These are phyloP conservation scores for Dryobota labecula DNA, from an alignment of 2,888 invertebrate genomes.

Conservation along the genomic window DNA sequence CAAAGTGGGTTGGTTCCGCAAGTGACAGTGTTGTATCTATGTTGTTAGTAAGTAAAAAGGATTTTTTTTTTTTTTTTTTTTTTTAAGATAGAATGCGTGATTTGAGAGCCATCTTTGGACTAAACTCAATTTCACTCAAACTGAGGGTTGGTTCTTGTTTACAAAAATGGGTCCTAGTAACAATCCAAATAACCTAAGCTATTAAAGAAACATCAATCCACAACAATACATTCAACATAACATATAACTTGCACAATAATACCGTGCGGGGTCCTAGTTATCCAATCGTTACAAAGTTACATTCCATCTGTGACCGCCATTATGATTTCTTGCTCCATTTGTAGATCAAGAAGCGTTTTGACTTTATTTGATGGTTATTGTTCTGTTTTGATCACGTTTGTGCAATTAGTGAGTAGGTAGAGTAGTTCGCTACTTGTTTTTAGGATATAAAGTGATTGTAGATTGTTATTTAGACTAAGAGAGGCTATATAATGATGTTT, in stretches of 20 bases:
- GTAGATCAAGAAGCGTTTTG: slow-evolving; percentile 51
- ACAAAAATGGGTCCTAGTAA: too few species aligned
- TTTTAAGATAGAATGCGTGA: too few species aligned
- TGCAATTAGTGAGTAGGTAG: slow-evolving; percentile 7
- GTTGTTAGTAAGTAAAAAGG: too few species aligned
- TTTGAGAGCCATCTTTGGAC: too few species aligned
- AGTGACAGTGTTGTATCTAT: too few species aligned
- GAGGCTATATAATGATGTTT: neutral
- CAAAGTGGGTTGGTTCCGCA: too few species aligned
- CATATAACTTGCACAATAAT: slow-evolving; percentile 28
- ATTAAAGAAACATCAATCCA: neutral
- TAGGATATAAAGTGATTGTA: neutral
- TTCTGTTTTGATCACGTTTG: slow-evolving; percentile 45
- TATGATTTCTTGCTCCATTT: slow-evolving; percentile 60
- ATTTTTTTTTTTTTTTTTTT: too few species aligned
- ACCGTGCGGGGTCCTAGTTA: slow-evolving; percentile 32
- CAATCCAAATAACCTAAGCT: too few species aligned
- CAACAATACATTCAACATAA: slow-evolving; percentile 20
- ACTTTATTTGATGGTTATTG: slow-evolving; percentile 41
- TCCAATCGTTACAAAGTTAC: slow-evolving; percentile 45
- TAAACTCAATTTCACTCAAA: too few species aligned
- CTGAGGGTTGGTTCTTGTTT: too few species aligned
- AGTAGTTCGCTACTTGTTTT: slow-evolving; percentile 1
- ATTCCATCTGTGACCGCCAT: slow-evolving; percentile 46
- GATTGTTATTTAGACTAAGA: neutral